A percentile compares a stretch with the other conserved stretches of the same genome.
These are phyloP conservation scores for Diadema setosum DNA, from an alignment of 35 echinoderm and acorn worm species.

Conservation along the genomic window DNA sequence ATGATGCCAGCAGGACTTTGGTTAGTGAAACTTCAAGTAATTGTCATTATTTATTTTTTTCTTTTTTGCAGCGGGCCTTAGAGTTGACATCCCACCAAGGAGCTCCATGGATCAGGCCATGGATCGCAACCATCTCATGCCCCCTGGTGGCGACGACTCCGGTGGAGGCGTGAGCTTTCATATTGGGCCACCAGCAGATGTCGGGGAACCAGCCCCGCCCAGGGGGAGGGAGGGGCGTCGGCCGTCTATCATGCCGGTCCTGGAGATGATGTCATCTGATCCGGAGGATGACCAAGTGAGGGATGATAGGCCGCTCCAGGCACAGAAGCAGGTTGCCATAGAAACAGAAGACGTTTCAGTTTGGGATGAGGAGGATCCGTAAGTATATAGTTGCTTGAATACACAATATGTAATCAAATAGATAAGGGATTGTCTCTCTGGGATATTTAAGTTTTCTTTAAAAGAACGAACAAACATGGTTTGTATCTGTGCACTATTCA, in stretches of 20 bases:
- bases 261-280: conserved; percentile 91
- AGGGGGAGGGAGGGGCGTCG: conserved; percentile 43
- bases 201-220: neutral
- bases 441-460: too few relatives aligned
- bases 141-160: conserved; percentile 53
- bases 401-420: too few relatives aligned
- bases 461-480: too few relatives aligned
- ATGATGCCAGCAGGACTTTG: too few relatives aligned
- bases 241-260: conserved; percentile 94
- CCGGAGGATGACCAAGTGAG: conserved; percentile 81
- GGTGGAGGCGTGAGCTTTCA: neutral
- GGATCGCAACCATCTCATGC: conserved; percentile 83
- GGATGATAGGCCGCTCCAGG: conserved; percentile 78
- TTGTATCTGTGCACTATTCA: too few relatives aligned
- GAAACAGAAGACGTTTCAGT: conserved; percentile 66
- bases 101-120: conserved; percentile 25
- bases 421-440: too few relatives aligned
- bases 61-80: neutral
- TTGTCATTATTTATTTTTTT: neutral
- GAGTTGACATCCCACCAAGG: neutral
- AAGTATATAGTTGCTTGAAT: too few relatives aligned
- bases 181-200: neutral
- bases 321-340: conserved; percentile 90
- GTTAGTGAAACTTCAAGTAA: neutral
- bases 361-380: conserved; percentile 97